Evolutionary conservation across 2,888 invertebrate species (phyloP).

Genomic region (Caenorhabditis sp.): DNA sequence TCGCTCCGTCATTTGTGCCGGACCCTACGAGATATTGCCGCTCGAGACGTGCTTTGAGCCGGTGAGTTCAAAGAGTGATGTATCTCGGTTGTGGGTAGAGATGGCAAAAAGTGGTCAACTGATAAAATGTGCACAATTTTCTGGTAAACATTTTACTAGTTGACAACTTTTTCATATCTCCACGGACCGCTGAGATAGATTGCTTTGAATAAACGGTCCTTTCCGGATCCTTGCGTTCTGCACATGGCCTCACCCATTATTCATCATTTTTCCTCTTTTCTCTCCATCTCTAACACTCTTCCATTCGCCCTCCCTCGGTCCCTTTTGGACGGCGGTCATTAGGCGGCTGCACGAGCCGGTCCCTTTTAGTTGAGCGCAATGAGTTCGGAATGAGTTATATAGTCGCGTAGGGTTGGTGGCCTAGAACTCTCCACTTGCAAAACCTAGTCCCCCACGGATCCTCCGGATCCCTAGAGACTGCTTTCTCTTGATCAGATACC

Average conservation of each 20-base stretch:
- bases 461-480: too few relatives aligned
- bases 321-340: not conserved
- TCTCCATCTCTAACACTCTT: too few relatives aligned
- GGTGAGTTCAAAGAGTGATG: constrained; percentile 10
- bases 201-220: too few relatives aligned
- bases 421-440: not conserved
- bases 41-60: constrained; percentile 42
- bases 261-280: constrained; percentile 1
- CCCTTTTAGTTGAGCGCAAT: too few relatives aligned
- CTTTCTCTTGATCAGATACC: not conserved
- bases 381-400: too few relatives aligned
- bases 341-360: not conserved
- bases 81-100: not conserved
- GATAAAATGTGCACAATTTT: not conserved
- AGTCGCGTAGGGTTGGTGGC: too few relatives aligned
- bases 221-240: too few relatives aligned
- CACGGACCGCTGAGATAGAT: not conserved
- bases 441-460: not conserved
- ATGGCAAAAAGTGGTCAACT: too few relatives aligned
- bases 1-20: constrained; percentile 46
- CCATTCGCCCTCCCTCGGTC: too few relatives aligned
- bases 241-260: not conserved
- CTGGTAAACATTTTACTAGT: too few relatives aligned
- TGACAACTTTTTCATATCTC: too few relatives aligned
- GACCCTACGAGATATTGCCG: constrained; percentile 52